Evolutionary conservation across 2,113 vertebrate species (phyloP).

Genomic region (Crotalus horridus): DNA sequence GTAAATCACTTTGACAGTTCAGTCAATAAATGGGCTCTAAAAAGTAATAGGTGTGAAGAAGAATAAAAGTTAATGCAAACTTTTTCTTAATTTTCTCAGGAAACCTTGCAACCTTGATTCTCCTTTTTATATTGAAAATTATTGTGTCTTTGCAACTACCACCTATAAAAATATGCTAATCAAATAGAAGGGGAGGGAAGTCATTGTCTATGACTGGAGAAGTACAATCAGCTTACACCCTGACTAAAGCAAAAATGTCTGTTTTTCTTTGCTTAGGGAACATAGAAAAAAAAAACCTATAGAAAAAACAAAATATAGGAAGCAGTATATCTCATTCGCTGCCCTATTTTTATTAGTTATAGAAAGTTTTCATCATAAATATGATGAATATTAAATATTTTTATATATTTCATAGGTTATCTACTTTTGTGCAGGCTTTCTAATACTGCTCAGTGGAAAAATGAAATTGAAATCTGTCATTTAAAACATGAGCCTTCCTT

Average conservation of each 20-base stretch:
- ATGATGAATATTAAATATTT: slow-evolving; percentile 15
- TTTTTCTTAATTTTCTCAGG: neutral
- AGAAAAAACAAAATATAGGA: slow-evolving; percentile 15
- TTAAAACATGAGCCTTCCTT: slow-evolving; percentile 6
- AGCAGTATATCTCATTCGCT: slow-evolving; percentile 9
- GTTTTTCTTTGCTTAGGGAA: neutral
- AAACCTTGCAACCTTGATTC: neutral
- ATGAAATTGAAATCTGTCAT: slow-evolving; percentile 20
- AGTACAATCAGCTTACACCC: neutral
- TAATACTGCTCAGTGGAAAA: slow-evolving; percentile 3
- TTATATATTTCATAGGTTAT: neutral
- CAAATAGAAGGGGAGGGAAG: neutral
- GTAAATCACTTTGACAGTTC: neutral
- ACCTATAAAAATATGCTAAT: neutral
- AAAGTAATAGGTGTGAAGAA: neutral
- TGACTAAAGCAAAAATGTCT: neutral
- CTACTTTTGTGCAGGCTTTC: slow-evolving; percentile 13
- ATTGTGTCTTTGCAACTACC: neutral
- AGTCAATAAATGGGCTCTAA: neutral
- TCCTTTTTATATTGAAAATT: neutral
- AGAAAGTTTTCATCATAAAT: slow-evolving; percentile 24
- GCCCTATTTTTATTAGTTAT: slow-evolving; percentile 18
- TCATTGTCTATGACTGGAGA: neutral
- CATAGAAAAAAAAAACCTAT: neutral
- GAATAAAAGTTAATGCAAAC: neutral